Conservation (phyloP, 2,113 vertebrate species). For the Pelecanoides urinatrix region DNA sequence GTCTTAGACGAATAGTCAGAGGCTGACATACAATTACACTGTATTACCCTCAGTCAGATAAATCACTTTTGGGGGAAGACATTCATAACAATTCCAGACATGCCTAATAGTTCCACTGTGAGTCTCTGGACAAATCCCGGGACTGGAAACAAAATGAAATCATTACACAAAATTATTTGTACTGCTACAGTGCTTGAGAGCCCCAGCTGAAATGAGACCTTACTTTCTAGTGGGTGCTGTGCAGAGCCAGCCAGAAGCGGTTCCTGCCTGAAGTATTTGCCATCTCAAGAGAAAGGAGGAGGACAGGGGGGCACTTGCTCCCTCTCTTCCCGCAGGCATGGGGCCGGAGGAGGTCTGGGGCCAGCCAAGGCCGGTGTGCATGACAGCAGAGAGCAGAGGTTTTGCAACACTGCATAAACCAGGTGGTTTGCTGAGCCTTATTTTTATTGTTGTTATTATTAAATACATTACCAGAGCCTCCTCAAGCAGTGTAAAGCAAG, state of each 20-base stretch:
- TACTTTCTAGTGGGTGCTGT: background rate
- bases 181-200: background rate
- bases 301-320: background rate
- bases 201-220: background rate
- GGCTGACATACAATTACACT: background rate
- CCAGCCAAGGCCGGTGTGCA: background rate
- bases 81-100: conserved; percentile 32
- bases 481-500: background rate
- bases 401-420: background rate
- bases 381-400: background rate
- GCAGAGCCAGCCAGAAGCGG: background rate
- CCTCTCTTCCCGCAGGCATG: accelerated
- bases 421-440: background rate
- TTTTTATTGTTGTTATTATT: background rate
- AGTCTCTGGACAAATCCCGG: background rate
- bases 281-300: background rate
- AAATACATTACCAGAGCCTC: background rate
- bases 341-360: background rate
- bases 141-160: conserved; percentile 39
- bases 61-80: conserved; percentile 24
- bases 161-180: conserved; percentile 43
- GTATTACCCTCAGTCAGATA: background rate
- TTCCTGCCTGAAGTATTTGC: background rate
- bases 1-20: conserved; percentile 1
- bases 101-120: background rate